These are phyloP conservation scores for Formica aserva DNA, from an alignment of 2,888 invertebrate genomes.

Conservation along the genomic window DNA sequence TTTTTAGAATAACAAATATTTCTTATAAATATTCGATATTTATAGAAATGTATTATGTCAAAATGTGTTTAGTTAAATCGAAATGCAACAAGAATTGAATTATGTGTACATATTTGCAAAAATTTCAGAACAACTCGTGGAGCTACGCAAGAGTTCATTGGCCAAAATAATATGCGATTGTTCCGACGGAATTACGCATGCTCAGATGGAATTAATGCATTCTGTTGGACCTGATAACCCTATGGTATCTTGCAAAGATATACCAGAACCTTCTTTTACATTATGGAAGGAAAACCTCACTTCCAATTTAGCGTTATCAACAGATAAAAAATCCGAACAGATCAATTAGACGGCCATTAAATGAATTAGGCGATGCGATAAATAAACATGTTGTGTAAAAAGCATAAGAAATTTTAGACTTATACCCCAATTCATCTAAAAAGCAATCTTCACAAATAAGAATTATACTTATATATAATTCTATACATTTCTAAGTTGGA, in stretches of 20 bases:
- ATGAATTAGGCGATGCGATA: background rate
- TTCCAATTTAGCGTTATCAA: background rate
- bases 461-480: background rate
- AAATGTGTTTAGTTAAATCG: background rate
- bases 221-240: conserved; percentile 88
- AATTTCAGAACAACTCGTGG: conserved; percentile 90
- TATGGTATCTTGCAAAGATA: conserved; percentile 88
- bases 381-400: background rate
- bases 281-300: conserved; percentile 87
- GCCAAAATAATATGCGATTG: conserved; percentile 93
- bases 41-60: background rate
- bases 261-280: conserved; percentile 88
- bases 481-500: background rate
- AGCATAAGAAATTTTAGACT: background rate
- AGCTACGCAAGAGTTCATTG: conserved; percentile 92
- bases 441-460: background rate
- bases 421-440: background rate
- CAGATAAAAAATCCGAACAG: background rate
- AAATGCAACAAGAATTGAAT: background rate
- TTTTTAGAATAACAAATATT: conserved; percentile 1
- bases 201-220: conserved; percentile 91
- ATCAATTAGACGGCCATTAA: background rate
- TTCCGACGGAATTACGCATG: conserved; percentile 89
- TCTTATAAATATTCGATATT: background rate
- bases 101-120: conserved; percentile 23